Conservation (phyloP, 2,113 vertebrate species). For the Pomatorhinus ruficollis region DNA sequence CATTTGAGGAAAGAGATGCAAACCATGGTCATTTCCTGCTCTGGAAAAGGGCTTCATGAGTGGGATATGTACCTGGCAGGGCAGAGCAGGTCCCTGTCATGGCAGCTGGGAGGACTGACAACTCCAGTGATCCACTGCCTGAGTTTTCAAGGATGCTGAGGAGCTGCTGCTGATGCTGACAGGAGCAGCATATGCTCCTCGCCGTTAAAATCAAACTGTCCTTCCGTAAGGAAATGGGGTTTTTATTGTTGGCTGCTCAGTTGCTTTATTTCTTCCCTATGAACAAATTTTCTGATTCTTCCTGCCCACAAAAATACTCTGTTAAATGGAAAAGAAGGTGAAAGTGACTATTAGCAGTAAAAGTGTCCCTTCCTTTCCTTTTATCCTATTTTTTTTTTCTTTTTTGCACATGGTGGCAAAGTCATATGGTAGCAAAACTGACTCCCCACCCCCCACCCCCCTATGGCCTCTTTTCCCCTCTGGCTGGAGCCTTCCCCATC, state of each 20-base stretch:
- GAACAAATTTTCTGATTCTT: neutral
- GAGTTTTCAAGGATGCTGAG: neutral
- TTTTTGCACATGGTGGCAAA: neutral
- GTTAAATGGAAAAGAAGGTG: conserved; percentile 1
- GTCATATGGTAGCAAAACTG: neutral
- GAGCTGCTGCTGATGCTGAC: neutral
- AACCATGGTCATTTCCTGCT: neutral
- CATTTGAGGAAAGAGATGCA: neutral
- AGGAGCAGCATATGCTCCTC: neutral
- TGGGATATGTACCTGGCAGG: accelerated
- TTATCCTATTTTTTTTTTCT: neutral
- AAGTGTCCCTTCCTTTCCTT: neutral
- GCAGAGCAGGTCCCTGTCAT: neutral
- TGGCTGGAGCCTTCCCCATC: neutral
- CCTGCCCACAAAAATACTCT: conserved; percentile 8
- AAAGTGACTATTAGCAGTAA: neutral
- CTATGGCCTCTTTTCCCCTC: neutral
- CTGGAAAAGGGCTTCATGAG: neutral
- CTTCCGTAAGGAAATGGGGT: neutral
- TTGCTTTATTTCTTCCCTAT: conserved; percentile 32
- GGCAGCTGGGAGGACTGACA: neutral
- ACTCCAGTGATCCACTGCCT: neutral
- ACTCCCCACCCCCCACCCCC: too few relatives aligned
- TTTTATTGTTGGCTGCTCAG: conserved; percentile 14
- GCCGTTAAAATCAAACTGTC: neutral